phyloP scores from a whole-genome alignment of 1,140 invertebrate species.

The Triops cancriformis region DNA sequence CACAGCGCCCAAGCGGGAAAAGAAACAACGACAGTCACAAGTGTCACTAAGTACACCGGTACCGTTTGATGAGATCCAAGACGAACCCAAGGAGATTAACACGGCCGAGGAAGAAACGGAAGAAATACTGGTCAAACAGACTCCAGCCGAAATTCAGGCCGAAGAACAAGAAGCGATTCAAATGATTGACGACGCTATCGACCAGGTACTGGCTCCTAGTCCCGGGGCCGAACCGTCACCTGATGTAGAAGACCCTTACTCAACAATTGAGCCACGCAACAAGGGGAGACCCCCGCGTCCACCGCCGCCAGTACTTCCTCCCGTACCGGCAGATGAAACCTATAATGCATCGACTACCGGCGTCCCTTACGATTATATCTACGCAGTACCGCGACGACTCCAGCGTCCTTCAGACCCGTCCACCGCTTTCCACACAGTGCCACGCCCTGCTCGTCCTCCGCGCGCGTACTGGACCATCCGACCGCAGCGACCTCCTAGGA shows the following conservation, averaged over 20 bases:
- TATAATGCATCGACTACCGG: constrained; percentile 16
- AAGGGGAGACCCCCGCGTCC: constrained; percentile 20
- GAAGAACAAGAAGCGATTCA: neutral
- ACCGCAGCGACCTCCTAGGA: constrained; percentile 27
- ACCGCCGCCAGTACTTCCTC: constrained; percentile 23
- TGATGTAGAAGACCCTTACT: constrained; percentile 19
- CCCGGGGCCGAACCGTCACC: neutral
- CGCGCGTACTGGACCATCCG: constrained; percentile 26
- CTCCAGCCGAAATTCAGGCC: neutral
- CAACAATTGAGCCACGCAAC: constrained; percentile 14
- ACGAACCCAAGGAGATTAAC: constrained; percentile 11
- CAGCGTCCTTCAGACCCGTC: neutral
- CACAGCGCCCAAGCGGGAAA: constrained; percentile 36
- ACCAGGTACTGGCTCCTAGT: neutral
- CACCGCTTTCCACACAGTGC: neutral
- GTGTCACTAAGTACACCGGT: neutral
- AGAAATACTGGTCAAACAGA: neutral
- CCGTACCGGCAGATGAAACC: neutral
- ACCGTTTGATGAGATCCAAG: neutral
- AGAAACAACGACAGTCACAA: constrained; percentile 28
- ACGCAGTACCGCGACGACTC: constrained; percentile 20
- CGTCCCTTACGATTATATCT: constrained; percentile 21
- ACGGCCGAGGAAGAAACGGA: neutral
- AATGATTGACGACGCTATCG: neutral
- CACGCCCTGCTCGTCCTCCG: neutral